Evolutionary conservation across 2,113 vertebrate genomes (phyloP).

Genomic region (Rhegmatorhina hoffmannsi): DNA sequence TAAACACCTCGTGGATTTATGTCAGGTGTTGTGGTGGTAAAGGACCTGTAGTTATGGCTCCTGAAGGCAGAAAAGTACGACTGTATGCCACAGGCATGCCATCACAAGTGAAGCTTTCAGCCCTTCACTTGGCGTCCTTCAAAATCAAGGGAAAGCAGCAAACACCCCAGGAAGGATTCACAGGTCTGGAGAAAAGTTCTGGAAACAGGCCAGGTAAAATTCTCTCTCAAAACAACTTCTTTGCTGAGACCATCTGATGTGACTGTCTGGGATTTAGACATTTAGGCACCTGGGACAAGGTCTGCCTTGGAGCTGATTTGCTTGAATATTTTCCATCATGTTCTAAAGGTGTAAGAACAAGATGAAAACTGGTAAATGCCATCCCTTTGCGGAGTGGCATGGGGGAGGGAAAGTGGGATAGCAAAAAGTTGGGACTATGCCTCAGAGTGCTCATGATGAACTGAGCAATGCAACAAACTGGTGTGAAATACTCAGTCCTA

Average conservation of each 20-base stretch:
- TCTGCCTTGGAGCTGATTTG: background rate
- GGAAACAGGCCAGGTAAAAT: background rate
- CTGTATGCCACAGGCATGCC: background rate
- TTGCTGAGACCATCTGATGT: background rate
- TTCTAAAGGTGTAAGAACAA: background rate
- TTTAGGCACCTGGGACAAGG: background rate
- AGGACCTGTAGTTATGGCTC: background rate
- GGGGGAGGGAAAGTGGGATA: background rate
- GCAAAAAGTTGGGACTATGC: background rate
- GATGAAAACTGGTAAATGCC: background rate
- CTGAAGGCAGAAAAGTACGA: background rate
- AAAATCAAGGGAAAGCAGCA: background rate
- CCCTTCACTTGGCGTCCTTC: background rate
- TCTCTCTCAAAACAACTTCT: background rate
- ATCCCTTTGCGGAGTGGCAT: accelerated
- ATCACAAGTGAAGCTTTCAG: background rate
- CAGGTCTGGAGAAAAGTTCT: accelerated
- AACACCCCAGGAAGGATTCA: background rate
- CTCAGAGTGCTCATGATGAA: background rate
- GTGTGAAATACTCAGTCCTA: background rate
- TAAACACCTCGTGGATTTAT: accelerated
- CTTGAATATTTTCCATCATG: background rate
- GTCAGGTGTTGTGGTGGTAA: accelerated
- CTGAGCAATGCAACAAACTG: background rate
- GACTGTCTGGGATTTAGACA: background rate